Percentiles rank a stretch among this genome's conserved stretches.
phyloP scores from a whole-genome alignment of 2,797 vertebrate genomes.

The Falco naumanni region DNA sequence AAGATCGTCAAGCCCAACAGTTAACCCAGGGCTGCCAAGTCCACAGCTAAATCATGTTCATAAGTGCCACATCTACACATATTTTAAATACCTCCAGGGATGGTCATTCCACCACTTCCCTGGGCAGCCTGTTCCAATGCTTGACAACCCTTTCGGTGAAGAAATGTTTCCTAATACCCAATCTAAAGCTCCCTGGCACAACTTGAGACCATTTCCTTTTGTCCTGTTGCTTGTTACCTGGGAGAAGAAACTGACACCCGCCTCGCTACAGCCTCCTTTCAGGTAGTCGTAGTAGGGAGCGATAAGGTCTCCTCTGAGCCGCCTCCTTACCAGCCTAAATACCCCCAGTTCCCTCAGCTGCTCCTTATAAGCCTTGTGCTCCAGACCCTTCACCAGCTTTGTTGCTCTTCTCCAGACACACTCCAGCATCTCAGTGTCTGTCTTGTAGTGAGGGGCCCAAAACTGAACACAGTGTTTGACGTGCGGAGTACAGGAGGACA shows the following conservation, averaged over 20 bases:
- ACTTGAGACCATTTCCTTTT: background rate
- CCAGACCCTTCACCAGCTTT: background rate
- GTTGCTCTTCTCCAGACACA: rapidly evolving
- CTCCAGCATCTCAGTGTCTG: background rate
- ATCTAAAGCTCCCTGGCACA: background rate
- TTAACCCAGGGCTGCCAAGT: background rate
- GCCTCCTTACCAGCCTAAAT: background rate
- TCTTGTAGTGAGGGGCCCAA: background rate
- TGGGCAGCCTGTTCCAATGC: background rate
- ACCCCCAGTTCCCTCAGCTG: background rate
- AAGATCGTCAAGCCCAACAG: background rate
- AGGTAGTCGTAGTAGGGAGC: background rate
- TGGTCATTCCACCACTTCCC: background rate
- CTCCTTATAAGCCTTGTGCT: background rate
- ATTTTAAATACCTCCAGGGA: background rate
- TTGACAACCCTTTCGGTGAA: background rate
- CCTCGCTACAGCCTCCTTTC: background rate
- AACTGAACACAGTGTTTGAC: background rate
- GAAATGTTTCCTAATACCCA: background rate
- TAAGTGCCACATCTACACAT: background rate
- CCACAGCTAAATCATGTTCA: background rate
- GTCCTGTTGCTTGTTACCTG: background rate
- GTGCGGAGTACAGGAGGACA: background rate
- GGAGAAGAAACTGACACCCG: background rate
- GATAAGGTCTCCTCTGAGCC: background rate